Base-by-base conservation (phyloP, 2,888 invertebrate species). In the Mimachlamys varia region DNA sequence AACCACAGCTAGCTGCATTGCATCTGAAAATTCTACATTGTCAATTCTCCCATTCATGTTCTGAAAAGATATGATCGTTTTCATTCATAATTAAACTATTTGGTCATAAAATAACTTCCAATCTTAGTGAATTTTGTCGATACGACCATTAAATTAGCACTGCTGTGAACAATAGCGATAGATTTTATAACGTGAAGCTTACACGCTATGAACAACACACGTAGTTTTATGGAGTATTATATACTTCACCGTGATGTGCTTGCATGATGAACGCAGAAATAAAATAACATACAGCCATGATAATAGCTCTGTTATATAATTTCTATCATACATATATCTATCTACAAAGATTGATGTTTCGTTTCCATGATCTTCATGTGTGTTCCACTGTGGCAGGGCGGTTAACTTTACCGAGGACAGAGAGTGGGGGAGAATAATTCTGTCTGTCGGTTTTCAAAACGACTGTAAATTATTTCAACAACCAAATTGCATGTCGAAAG, bases 381-480 rank as follows among this genome's bases (percentile, higher is more conserved):
- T 76, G 13, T 33, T 12, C 27, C 27, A 13, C 76, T 76, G 0
- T 33, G 76, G 76, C 33, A 76, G 33, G 33, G 22, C 62, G 22
- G 62, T 62, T 62, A 10, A 62, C n/a, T 13, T 15, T 62, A 76
- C 13, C 22, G n/a, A n/a, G 3, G 19, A 58, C 33, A 33, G 27
- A 27, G 2, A 12, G 27, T 13, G 76, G 27, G 76, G 27, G 33
- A 27, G 33, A 76, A 33, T 76, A 33, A 76, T 27, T 76, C 33
- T 76, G 76, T 76, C 76, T 76, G 76, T 76, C 76, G 22, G 76
- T 27, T 76, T 76, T 76, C 76, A 76, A 76, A 76, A 76, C 76
- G 76, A 76, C 76, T 22, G 76, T 76, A 76, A 76, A 76, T 76
- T 76, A 76, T 76, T 76, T 76, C 76, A 76, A 76, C 76, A 76